Evolutionary conservation across 1,140 invertebrate species (phyloP).

Genomic region (Danaus plexippus): DNA sequence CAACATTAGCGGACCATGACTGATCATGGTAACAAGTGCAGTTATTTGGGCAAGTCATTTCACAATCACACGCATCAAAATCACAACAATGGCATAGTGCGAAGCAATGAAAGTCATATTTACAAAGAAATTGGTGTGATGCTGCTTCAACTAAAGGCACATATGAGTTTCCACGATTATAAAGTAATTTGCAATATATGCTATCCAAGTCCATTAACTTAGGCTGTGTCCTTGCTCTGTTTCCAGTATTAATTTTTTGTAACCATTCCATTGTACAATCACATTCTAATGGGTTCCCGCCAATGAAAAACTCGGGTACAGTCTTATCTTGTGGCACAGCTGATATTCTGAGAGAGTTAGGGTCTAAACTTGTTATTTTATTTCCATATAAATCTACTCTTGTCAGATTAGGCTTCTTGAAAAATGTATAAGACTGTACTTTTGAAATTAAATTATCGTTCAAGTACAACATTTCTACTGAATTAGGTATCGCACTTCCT

Average conservation of each 20-base stretch:
- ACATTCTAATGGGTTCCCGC: slow-evolving; percentile 91
- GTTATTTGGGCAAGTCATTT: slow-evolving; percentile 93
- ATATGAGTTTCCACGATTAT: slow-evolving; percentile 84
- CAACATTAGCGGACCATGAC: slow-evolving; percentile 92
- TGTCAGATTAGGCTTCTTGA: slow-evolving; percentile 92
- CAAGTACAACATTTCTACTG: slow-evolving; percentile 86
- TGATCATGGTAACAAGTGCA: slow-evolving; percentile 95
- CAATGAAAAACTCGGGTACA: slow-evolving; percentile 93
- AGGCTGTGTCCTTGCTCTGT: slow-evolving; percentile 84
- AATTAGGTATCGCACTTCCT: slow-evolving; percentile 87
- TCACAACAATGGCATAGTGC: slow-evolving; percentile 94
- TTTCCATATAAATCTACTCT: slow-evolving; percentile 89
- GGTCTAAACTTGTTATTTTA: slow-evolving; percentile 86
- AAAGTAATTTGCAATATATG: slow-evolving; percentile 89
- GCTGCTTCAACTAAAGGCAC: slow-evolving; percentile 87
- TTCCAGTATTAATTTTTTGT: slow-evolving; percentile 85
- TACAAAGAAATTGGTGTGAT: slow-evolving; percentile 91
- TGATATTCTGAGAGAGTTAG: slow-evolving; percentile 88
- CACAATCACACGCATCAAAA: slow-evolving; percentile 94
- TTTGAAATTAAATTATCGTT: slow-evolving; percentile 90
- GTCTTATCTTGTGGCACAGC: slow-evolving; percentile 81
- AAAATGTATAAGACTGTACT: slow-evolving; percentile 93
- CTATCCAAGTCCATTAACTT: slow-evolving; percentile 89
- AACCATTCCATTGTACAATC: slow-evolving; percentile 83
- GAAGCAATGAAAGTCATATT: slow-evolving; percentile 92